These are phyloP conservation scores for Lemur catta DNA, from an alignment of 2,797 vertebrate species.

Conservation along the genomic window DNA sequence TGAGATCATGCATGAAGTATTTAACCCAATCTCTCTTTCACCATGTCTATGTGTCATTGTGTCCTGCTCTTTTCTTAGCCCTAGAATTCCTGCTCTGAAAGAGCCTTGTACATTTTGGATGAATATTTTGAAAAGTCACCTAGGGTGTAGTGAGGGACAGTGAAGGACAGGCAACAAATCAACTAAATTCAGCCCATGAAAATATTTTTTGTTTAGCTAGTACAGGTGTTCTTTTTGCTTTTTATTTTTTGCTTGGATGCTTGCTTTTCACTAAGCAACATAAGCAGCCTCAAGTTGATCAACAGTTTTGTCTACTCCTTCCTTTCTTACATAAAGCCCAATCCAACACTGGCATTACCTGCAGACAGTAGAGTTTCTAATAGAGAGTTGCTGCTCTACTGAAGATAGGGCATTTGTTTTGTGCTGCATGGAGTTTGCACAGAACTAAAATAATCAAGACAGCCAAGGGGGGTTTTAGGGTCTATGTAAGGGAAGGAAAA, in stretches of 20 bases:
- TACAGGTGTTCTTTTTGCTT: neutral
- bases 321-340: neutral
- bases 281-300: neutral
- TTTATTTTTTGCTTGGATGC: neutral
- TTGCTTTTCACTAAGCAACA: neutral
- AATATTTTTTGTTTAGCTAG: neutral
- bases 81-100: neutral
- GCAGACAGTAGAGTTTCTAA: neutral
- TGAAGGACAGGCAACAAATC: neutral
- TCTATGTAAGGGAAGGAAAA: neutral
- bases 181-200: neutral
- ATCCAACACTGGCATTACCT: neutral
- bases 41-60: neutral
- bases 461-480: neutral
- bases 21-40: neutral
- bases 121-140: neutral
- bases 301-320: neutral
- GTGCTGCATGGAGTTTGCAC: neutral
- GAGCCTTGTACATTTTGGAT: neutral
- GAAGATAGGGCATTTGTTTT: neutral
- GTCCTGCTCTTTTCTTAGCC: neutral
- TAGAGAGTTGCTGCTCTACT: neutral
- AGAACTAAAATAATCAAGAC: neutral
- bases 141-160: neutral
- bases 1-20: neutral